phyloP scores from a whole-genome alignment of 2,888 invertebrate species.

The Lycocerus yunnanus region DNA sequence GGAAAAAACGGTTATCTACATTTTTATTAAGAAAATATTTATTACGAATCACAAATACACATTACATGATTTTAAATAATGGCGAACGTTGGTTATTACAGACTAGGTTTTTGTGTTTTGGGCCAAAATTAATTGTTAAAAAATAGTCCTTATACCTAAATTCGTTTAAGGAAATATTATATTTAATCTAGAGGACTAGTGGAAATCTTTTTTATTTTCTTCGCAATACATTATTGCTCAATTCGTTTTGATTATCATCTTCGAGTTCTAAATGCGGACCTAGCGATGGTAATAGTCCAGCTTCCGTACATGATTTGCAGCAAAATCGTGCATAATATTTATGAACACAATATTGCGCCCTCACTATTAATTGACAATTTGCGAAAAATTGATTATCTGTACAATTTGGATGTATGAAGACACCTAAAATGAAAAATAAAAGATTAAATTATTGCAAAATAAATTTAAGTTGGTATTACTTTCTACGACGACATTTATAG shows the following conservation, averaged over 20 bases:
- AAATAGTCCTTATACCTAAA: conserved; percentile 3
- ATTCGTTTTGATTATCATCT: conserved; percentile 39
- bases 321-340: conserved; percentile 92
- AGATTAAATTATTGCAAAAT: not conserved
- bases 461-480: conserved; percentile 59
- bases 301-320: conserved; percentile 89
- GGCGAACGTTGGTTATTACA: not conserved
- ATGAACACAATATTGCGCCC: conserved; percentile 83
- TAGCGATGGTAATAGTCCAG: conserved; percentile 70
- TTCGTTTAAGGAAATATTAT: not conserved
- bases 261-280: conserved; percentile 54
- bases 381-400: conserved; percentile 88
- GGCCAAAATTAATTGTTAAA: not conserved
- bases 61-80: not conserved
- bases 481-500: conserved; percentile 72
- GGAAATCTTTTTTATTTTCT: conserved; percentile 22
- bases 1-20: conserved; percentile 24
- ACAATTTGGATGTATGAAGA: conserved; percentile 78
- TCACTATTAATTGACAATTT: conserved; percentile 86
- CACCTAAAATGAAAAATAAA: conserved; percentile 58
- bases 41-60: conserved; percentile 6
- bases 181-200: conserved; percentile 22
- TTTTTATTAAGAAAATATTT: conserved; percentile 6
- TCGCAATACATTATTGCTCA: conserved; percentile 43
- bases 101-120: conserved; percentile 12